These are phyloP conservation scores for Dinoponera quadriceps DNA, from an alignment of 1,140 invertebrate species.

Conservation along the genomic window DNA sequence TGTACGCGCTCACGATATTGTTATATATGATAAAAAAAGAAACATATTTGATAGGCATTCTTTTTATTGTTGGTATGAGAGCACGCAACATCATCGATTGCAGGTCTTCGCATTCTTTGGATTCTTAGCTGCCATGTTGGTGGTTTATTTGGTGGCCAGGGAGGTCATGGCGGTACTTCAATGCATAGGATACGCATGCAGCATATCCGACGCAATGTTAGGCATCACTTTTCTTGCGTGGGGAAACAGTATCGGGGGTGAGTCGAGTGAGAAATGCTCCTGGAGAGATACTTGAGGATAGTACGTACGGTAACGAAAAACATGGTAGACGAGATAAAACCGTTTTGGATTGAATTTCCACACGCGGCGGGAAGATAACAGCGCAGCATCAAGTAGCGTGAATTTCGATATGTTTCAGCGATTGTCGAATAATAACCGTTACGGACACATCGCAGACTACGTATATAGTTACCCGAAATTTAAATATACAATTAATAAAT, in stretches of 20 bases:
- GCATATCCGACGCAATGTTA: slow-evolving; percentile 88
- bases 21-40: neutral
- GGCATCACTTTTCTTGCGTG: slow-evolving; percentile 90
- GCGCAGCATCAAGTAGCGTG: neutral
- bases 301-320: neutral
- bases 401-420: slow-evolving; percentile 8
- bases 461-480: too few relatives aligned
- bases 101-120: slow-evolving; percentile 88
- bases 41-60: neutral
- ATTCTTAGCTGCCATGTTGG: slow-evolving; percentile 88
- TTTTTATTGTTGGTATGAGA: neutral
- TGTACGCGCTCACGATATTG: neutral
- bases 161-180: slow-evolving; percentile 89
- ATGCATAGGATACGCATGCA: slow-evolving; percentile 87
- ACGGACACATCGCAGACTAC: too few relatives aligned
- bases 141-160: slow-evolving; percentile 89
- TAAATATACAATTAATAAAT: too few relatives aligned
- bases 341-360: slow-evolving; percentile 3
- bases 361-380: neutral
- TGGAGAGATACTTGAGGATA: neutral
- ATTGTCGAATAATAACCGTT: neutral
- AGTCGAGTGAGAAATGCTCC: slow-evolving; percentile 68
- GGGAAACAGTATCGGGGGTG: slow-evolving; percentile 90
- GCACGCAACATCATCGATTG: slow-evolving; percentile 47
- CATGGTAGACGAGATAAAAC: neutral